phyloP scores from a whole-genome alignment of 2,113 vertebrate genomes.

The Caracal caracal region DNA sequence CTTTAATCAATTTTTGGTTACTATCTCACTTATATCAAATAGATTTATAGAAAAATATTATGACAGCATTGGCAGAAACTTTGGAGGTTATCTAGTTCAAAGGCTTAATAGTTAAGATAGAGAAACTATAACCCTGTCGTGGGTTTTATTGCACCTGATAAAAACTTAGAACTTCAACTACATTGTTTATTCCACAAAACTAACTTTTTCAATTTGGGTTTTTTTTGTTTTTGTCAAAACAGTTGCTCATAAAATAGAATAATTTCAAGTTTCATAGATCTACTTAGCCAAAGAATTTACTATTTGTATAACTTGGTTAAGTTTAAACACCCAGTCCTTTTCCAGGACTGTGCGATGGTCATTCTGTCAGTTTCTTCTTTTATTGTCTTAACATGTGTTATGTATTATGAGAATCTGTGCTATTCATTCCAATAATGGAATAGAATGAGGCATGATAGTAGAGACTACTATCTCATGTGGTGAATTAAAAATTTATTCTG shows the following conservation, averaged over 20 bases:
- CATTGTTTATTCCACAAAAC: background rate
- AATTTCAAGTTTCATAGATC: background rate
- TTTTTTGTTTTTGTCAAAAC: background rate
- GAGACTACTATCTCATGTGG: background rate
- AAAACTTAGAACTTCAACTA: constrained; percentile 14
- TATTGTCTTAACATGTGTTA: background rate
- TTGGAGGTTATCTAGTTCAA: background rate
- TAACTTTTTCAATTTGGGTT: background rate
- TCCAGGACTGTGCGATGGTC: background rate
- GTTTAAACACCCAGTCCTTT: background rate
- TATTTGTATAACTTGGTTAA: background rate
- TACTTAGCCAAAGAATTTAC: background rate
- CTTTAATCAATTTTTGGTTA: background rate
- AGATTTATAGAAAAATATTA: background rate
- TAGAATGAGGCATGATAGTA: background rate
- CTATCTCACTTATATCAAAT: background rate
- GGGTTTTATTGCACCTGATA: background rate
- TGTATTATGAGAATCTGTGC: background rate
- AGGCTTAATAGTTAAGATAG: background rate
- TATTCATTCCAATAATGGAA: background rate
- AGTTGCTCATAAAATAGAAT: background rate
- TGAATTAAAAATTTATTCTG: background rate
- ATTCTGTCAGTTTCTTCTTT: background rate
- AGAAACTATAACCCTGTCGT: background rate
- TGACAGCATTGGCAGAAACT: background rate